A percentile compares a stretch with the other conserved stretches of the same genome.
These are phyloP conservation scores for Lepeophtheirus nordmannii DNA, from an alignment of 2,888 invertebrate species.

Conservation along the genomic window DNA sequence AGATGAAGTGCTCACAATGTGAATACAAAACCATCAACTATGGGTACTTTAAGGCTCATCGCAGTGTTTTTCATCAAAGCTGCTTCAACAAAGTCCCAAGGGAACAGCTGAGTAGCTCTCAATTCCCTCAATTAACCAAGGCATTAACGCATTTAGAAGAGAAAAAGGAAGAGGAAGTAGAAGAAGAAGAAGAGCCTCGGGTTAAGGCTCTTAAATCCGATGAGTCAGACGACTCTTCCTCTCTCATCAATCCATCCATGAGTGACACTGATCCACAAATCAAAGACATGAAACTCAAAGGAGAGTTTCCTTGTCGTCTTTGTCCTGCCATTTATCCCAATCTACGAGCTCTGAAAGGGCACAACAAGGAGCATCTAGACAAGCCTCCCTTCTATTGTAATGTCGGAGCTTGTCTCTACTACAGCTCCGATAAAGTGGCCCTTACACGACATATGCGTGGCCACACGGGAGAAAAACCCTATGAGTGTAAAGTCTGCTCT, in stretches of 20 bases:
- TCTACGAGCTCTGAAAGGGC: conserved; percentile 71
- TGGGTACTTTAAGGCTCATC: conserved; percentile 7
- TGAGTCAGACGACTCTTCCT: neutral
- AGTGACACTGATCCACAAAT: conserved; percentile 65
- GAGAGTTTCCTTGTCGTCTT: conserved; percentile 77
- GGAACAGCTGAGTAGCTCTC: conserved; percentile 33
- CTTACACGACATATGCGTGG: conserved; percentile 78
- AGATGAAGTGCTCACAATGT: conserved; percentile 47
- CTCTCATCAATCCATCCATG: neutral
- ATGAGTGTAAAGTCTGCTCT: conserved; percentile 83
- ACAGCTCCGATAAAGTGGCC: conserved; percentile 75
- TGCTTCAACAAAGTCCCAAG: conserved; percentile 50
- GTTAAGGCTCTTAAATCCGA: neutral
- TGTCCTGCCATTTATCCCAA: conserved; percentile 76
- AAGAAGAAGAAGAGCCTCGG: neutral
- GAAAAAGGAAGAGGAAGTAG: conserved; percentile 19
- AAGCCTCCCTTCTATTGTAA: conserved; percentile 71
- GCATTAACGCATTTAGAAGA: conserved; percentile 28
- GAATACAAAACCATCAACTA: conserved; percentile 7
- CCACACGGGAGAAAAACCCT: conserved; percentile 87
- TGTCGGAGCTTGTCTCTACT: conserved; percentile 62
- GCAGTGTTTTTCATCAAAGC: conserved; percentile 46
- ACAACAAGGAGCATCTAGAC: conserved; percentile 67
- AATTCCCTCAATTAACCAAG: conserved; percentile 50
- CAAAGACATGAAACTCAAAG: conserved; percentile 70